These are phyloP conservation scores for Antechinus flavipes DNA, from an alignment of 2,113 vertebrate genomes.

Conservation along the genomic window DNA sequence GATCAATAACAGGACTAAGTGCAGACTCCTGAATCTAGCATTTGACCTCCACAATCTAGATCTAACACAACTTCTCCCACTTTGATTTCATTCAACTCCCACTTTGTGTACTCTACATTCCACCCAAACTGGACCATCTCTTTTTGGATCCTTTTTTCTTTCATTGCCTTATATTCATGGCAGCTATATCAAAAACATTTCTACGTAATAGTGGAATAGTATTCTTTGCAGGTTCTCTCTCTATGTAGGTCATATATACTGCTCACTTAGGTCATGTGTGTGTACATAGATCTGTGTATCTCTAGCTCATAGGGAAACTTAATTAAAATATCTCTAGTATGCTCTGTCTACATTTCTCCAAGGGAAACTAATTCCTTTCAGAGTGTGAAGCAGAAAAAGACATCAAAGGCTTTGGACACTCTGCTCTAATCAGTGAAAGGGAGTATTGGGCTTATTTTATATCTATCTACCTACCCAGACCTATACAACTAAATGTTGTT, in stretches of 20 bases:
- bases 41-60: neutral
- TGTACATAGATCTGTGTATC: neutral
- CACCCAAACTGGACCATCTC: neutral
- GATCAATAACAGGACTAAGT: neutral
- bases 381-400: neutral
- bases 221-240: neutral
- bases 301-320: neutral
- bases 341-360: neutral
- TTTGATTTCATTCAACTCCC: neutral
- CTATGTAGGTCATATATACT: no score
- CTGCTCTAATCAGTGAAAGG: neutral
- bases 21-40: neutral
- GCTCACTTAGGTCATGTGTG: neutral
- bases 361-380: neutral
- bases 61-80: neutral
- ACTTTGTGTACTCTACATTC: neutral
- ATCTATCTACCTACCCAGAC: neutral
- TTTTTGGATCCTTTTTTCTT: neutral
- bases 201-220: neutral
- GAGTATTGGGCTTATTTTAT: neutral
- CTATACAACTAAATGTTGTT: neutral
- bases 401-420: neutral
- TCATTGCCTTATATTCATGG: neutral
- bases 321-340: neutral
- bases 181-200: neutral